phyloP scores from a whole-genome alignment of 2,888 invertebrate species.

The Amorpha juglandis region DNA sequence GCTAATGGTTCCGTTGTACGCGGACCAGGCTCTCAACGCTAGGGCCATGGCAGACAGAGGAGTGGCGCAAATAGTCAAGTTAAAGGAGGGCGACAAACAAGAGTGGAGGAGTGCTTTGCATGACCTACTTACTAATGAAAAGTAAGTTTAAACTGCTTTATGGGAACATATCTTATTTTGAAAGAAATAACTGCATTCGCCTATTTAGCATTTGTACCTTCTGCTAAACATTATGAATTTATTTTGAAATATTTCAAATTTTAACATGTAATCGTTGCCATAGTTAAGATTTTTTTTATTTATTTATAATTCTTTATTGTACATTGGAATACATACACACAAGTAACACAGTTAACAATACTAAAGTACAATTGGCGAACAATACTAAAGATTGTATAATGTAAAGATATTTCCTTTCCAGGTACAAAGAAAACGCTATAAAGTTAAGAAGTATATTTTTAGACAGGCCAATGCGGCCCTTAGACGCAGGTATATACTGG shows the following conservation, averaged over 20 bases:
- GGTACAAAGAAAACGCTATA: conserved; percentile 80
- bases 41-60: conserved; percentile 78
- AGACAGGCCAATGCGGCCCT: conserved; percentile 83
- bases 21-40: conserved; percentile 82
- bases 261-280: too few species aligned
- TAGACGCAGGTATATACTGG: conserved; percentile 87
- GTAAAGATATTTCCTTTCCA: conserved; percentile 44
- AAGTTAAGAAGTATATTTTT: conserved; percentile 78
- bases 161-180: too few species aligned
- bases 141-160: conserved; percentile 58
- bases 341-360: too few species aligned
- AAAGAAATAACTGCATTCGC: too few species aligned
- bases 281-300: too few species aligned
- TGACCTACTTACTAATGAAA: conserved; percentile 69
- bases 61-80: conserved; percentile 68
- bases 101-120: conserved; percentile 66
- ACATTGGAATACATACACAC: too few species aligned
- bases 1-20: conserved; percentile 81
- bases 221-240: too few species aligned
- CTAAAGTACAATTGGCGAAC: too few species aligned
- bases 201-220: too few species aligned
- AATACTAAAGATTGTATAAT: too few species aligned
- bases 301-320: too few species aligned
- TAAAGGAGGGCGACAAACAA: conserved; percentile 59
- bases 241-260: too few species aligned